A percentile compares a stretch with the other conserved stretches of the same genome.
Evolutionary conservation across 2,888 invertebrate species (phyloP).

Genomic region (Anticlea derivata): DNA sequence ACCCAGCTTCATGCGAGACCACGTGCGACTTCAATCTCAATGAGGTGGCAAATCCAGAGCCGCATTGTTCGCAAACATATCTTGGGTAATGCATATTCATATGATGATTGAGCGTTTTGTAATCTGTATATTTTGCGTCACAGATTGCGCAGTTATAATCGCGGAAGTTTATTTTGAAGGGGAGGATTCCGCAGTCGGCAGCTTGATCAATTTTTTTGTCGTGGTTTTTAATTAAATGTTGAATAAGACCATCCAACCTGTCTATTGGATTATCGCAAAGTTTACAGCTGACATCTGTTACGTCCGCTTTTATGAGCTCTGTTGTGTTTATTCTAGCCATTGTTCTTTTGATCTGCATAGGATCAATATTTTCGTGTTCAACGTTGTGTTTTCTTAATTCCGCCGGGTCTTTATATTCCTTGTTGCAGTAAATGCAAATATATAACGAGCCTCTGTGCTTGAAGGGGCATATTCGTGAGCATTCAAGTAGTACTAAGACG

Average conservation of each 20-base stretch:
- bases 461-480: slow-evolving; percentile 19
- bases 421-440: slow-evolving; percentile 48
- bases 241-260: slow-evolving; percentile 9
- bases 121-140: slow-evolving; percentile 9
- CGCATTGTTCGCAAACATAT: slow-evolving; percentile 52
- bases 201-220: slow-evolving; percentile 15
- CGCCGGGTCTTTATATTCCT: slow-evolving; percentile 41
- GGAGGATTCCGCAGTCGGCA: slow-evolving; percentile 15
- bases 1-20: slow-evolving; percentile 41
- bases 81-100: slow-evolving; percentile 58
- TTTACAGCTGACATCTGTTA: slow-evolving; percentile 24
- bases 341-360: slow-evolving; percentile 3
- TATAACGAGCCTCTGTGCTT: slow-evolving; percentile 11
- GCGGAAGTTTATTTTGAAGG: slow-evolving; percentile 16
- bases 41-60: slow-evolving; percentile 32
- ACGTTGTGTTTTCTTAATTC: slow-evolving; percentile 13
- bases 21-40: slow-evolving; percentile 25
- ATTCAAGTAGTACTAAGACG: slow-evolving; percentile 33
- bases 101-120: slow-evolving; percentile 43
- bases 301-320: slow-evolving; percentile 18
- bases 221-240: slow-evolving; percentile 21
- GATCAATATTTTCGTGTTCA: slow-evolving; percentile 9
- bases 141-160: slow-evolving; percentile 22
- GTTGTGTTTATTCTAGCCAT: not conserved
- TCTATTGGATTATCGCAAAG: slow-evolving; percentile 19